Percentiles rank a stretch among this genome's conserved stretches.
Evolutionary conservation across 2,113 vertebrate species (phyloP).

Genomic region (Chauna torquata): DNA sequence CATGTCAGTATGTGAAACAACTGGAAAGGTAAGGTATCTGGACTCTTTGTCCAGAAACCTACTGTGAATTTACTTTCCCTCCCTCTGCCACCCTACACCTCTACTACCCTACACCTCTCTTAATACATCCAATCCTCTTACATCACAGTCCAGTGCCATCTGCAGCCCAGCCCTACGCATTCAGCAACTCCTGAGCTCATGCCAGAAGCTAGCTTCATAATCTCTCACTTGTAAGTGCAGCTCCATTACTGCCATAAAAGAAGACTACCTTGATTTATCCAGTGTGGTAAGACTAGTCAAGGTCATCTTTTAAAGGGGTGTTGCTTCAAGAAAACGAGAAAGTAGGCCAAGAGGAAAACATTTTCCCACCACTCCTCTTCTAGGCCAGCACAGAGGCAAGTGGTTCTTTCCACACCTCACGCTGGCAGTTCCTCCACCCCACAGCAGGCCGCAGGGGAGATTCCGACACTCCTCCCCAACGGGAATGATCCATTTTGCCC

Average conservation of each 20-base stretch:
- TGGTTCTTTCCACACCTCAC: background rate
- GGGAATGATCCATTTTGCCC: background rate
- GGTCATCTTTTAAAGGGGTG: background rate
- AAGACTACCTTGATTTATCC: background rate
- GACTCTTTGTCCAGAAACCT: background rate
- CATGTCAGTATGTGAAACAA: background rate
- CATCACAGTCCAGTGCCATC: background rate
- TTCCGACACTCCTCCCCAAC: background rate
- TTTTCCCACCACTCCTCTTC: background rate
- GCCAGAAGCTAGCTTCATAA: background rate
- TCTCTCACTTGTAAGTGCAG: background rate
- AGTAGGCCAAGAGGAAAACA: background rate
- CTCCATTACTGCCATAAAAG: no score
- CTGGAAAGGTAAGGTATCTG: background rate
- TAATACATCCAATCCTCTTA: background rate
- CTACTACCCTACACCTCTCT: background rate
- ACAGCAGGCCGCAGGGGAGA: background rate
- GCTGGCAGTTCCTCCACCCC: background rate
- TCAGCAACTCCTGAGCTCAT: background rate
- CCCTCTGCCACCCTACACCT: background rate
- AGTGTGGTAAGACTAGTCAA: fast-evolving
- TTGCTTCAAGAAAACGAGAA: background rate
- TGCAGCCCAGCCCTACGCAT: background rate
- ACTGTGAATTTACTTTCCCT: background rate
- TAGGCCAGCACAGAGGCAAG: background rate